These are phyloP conservation scores for Bubo scandiacus DNA, from an alignment of 2,113 vertebrate genomes.

Conservation along the genomic window DNA sequence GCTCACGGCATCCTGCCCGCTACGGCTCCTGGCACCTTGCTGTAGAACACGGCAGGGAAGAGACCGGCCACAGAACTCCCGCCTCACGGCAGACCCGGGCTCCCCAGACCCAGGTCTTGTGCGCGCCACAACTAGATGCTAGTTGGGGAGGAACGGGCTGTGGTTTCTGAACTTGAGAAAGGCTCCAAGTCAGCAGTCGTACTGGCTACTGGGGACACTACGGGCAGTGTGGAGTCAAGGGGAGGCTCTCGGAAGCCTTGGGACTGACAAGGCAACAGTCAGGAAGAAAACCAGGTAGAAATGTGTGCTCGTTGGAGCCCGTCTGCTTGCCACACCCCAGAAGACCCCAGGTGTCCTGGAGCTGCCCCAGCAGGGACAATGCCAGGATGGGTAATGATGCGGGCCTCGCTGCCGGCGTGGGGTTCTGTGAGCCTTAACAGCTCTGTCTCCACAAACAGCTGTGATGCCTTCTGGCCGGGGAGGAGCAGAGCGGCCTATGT, in stretches of 20 bases:
- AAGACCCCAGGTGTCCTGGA: not conserved
- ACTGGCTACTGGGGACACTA: conserved; percentile 18
- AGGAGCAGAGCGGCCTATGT: conserved; percentile 74
- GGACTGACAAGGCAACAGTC: conserved; percentile 54
- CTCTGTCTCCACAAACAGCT: conserved; percentile 11
- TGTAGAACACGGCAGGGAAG: not conserved
- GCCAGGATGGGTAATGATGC: not conserved
- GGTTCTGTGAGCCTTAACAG: conserved; percentile 46
- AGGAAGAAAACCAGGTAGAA: conserved; percentile 66
- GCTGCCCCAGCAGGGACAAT: conserved; percentile 14
- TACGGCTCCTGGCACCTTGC: not conserved
- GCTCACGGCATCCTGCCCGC: not conserved
- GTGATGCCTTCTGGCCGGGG: conserved; percentile 11
- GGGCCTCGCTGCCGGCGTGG: conserved; percentile 19
- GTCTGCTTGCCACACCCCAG: conserved; percentile 29
- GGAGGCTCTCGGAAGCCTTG: conserved; percentile 3
- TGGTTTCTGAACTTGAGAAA: not conserved
- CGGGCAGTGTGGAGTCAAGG: not conserved
- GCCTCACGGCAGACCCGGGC: not conserved
- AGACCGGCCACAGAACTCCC: not conserved
- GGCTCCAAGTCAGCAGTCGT: not conserved
- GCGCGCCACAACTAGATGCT: not conserved
- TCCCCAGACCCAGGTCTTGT: not conserved
- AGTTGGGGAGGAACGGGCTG: not conserved
- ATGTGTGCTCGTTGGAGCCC: conserved; percentile 56